These are phyloP conservation scores for Forbesichthys agassizii DNA, from an alignment of 2,113 vertebrate genomes.

Conservation along the genomic window DNA sequence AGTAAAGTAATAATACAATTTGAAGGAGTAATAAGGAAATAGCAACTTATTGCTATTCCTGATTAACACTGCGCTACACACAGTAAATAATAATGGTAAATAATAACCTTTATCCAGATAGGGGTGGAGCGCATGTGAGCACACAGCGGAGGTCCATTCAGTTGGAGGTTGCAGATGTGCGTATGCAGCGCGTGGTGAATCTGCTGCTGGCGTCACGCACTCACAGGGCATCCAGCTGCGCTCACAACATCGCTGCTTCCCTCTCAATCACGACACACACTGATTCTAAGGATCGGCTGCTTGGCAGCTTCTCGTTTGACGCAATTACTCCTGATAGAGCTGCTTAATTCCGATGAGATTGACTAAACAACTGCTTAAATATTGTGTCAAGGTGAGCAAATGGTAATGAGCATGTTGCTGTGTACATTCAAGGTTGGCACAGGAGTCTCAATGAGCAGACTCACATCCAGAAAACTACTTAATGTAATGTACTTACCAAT, in stretches of 20 bases:
- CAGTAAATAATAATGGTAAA: too few species aligned
- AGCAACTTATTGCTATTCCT: too few species aligned
- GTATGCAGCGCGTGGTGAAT: not conserved
- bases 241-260: constrained; percentile 54
- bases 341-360: constrained; percentile 46
- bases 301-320: constrained; percentile 66
- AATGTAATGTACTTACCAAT: too few species aligned
- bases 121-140: not conserved
- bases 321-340: constrained; percentile 57
- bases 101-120: too few species aligned
- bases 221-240: constrained; percentile 54
- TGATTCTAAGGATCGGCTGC: constrained; percentile 64
- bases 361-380: constrained; percentile 47
- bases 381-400: constrained; percentile 31
- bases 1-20: too few species aligned
- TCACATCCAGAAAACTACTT: too few species aligned
- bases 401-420: not conserved
- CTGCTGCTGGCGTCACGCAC: constrained; percentile 38
- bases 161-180: not conserved
- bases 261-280: constrained; percentile 62
- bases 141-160: not conserved
- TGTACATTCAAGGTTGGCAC: constrained; percentile 1
- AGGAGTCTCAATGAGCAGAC: too few species aligned
- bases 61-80: too few species aligned
- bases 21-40: too few species aligned